phyloP scores from a whole-genome alignment of 1,140 invertebrate genomes.

The Anoplophora glabripennis region DNA sequence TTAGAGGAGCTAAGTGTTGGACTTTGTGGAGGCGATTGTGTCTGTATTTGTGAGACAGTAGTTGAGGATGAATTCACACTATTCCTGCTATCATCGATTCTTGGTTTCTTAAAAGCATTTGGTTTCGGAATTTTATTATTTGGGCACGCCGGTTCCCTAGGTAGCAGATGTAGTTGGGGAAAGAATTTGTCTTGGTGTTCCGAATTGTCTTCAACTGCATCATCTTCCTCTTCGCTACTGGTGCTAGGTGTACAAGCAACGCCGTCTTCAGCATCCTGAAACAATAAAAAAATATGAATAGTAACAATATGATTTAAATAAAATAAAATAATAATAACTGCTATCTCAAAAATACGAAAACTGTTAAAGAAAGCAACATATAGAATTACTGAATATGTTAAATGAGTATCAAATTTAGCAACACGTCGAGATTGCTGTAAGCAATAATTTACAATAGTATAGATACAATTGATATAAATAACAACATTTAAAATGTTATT shows the following conservation, averaged over 20 bases:
- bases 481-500: too few species aligned
- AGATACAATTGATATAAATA: too few species aligned
- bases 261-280: slow-evolving; percentile 7
- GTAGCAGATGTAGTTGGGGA: neutral
- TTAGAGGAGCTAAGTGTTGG: neutral
- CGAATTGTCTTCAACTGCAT: neutral
- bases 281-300: neutral
- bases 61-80: neutral
- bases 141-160: too few species aligned
- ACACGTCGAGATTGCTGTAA: too few species aligned
- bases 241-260: neutral
- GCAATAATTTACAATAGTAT: too few species aligned
- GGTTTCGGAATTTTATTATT: too few species aligned
- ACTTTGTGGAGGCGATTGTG: neutral
- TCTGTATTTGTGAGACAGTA: neutral
- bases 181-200: neutral
- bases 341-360: slow-evolving; percentile 1
- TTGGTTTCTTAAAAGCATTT: too few species aligned
- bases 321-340: neutral
- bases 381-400: neutral
- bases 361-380: neutral
- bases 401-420: neutral
- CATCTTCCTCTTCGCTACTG: slow-evolving; percentile 5
- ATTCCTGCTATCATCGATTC: too few species aligned
- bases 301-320: neutral